Percentiles rank a stretch among this genome's conserved stretches.
These are phyloP conservation scores for Papilio polytes DNA, from an alignment of 1,140 invertebrate genomes.

Conservation along the genomic window DNA sequence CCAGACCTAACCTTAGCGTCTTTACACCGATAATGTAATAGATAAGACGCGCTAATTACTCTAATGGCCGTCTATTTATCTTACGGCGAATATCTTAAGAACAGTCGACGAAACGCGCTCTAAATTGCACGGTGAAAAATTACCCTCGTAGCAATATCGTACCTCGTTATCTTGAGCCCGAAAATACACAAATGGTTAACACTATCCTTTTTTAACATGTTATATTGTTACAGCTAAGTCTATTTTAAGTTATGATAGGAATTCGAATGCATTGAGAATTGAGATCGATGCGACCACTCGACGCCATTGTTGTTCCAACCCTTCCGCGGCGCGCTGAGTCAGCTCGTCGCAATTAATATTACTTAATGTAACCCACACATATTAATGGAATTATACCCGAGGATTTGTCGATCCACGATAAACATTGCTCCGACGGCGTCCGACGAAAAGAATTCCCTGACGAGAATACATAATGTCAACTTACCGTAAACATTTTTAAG, in stretches of 20 bases:
- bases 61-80: slow-evolving; percentile 46
- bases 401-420: slow-evolving; percentile 72
- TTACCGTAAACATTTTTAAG: slow-evolving; percentile 43
- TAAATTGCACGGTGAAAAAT: slow-evolving; percentile 64
- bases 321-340: slow-evolving; percentile 71
- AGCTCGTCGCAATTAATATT: slow-evolving; percentile 78
- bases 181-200: slow-evolving; percentile 12
- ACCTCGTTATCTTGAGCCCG: slow-evolving; percentile 68
- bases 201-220: not conserved
- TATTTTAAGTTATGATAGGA: slow-evolving; percentile 5
- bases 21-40: slow-evolving; percentile 38
- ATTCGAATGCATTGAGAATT: slow-evolving; percentile 51
- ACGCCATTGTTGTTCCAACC: slow-evolving; percentile 57
- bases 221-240: not conserved
- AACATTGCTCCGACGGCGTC: slow-evolving; percentile 48
- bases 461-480: slow-evolving; percentile 51
- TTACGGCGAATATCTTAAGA: slow-evolving; percentile 60
- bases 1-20: slow-evolving; percentile 33
- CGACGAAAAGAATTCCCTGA: slow-evolving; percentile 57
- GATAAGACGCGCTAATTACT: slow-evolving; percentile 44
- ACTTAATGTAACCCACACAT: slow-evolving; percentile 75
- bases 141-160: slow-evolving; percentile 74
- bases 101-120: slow-evolving; percentile 61
- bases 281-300: slow-evolving; percentile 44
- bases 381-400: slow-evolving; percentile 72